phyloP scores from a whole-genome alignment of 2,888 invertebrate species.

The Barypeithes pellucidus region DNA sequence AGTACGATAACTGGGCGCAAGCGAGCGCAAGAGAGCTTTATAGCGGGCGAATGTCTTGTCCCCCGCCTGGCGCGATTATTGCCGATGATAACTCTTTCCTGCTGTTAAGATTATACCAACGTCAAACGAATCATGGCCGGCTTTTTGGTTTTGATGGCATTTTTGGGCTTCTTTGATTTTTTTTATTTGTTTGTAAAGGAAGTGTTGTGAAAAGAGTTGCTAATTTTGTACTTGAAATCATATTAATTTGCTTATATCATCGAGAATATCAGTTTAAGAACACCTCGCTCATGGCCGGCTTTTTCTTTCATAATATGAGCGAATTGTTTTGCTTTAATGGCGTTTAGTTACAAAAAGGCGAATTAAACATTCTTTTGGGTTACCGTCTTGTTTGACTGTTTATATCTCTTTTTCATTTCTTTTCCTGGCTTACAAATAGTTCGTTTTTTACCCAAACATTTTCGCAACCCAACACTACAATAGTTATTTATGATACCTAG shows the following conservation, averaged over 20 bases:
- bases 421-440: too few species aligned
- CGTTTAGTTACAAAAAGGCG: background rate
- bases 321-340: too few species aligned
- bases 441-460: too few species aligned
- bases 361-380: too few species aligned
- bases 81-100: slow-evolving; percentile 57
- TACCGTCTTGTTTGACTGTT: too few species aligned
- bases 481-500: too few species aligned
- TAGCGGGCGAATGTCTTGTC: slow-evolving; percentile 60
- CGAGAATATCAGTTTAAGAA: too few species aligned
- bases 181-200: slow-evolving; percentile 3
- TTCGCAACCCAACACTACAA: too few species aligned
- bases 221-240: background rate
- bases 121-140: slow-evolving; percentile 42
- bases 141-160: slow-evolving; percentile 23
- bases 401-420: too few species aligned
- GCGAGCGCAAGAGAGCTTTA: slow-evolving; percentile 61
- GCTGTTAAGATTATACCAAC: slow-evolving; percentile 16
- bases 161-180: slow-evolving; percentile 10
- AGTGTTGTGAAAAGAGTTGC: background rate
- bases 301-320: too few species aligned
- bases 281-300: too few species aligned
- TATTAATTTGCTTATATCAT: too few species aligned
- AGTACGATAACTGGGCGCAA: slow-evolving; percentile 48
- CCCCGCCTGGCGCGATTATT: slow-evolving; percentile 54